Percentiles rank a stretch among this genome's conserved stretches.
Evolutionary conservation across 1,140 invertebrate genomes (phyloP).

Genomic region (Lepidurus arcticus): DNA sequence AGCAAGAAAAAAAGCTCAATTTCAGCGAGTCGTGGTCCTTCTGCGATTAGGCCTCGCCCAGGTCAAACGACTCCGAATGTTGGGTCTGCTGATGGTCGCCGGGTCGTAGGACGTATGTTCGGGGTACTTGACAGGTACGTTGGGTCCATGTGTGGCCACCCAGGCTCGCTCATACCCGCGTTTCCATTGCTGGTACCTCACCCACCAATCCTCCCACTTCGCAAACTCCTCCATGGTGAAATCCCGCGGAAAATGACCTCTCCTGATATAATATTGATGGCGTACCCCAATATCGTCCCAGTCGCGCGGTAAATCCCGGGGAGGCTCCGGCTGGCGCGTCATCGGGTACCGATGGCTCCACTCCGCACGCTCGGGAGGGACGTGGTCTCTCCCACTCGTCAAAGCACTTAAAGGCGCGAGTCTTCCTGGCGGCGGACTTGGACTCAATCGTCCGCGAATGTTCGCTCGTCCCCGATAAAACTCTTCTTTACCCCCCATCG

Average conservation of each 20-base stretch:
- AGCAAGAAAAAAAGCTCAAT: background rate
- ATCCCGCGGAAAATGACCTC: constrained; percentile 31
- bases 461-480: constrained; percentile 33
- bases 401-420: constrained; percentile 35
- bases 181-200: constrained; percentile 31
- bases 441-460: constrained; percentile 25
- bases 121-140: constrained; percentile 32
- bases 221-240: constrained; percentile 31
- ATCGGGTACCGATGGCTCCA: constrained; percentile 34
- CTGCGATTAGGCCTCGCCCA: background rate
- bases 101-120: constrained; percentile 25
- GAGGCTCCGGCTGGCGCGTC: constrained; percentile 38
- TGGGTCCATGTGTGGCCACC: constrained; percentile 27
- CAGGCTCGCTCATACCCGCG: constrained; percentile 32
- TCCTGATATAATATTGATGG: constrained; percentile 34
- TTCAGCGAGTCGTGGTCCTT: background rate
- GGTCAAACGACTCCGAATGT: background rate
- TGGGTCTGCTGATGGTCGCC: background rate
- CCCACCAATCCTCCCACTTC: constrained; percentile 33
- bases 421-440: constrained; percentile 34
- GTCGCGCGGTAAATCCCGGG: constrained; percentile 39
- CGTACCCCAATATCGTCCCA: constrained; percentile 40
- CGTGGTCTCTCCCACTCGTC: constrained; percentile 37
- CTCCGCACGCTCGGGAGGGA: constrained; percentile 10
- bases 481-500: constrained; percentile 34